Percentiles rank a stretch among this genome's conserved stretches.
These are phyloP conservation scores for Tetragonula carbonaria DNA, from an alignment of 2,888 invertebrate species.

Conservation along the genomic window DNA sequence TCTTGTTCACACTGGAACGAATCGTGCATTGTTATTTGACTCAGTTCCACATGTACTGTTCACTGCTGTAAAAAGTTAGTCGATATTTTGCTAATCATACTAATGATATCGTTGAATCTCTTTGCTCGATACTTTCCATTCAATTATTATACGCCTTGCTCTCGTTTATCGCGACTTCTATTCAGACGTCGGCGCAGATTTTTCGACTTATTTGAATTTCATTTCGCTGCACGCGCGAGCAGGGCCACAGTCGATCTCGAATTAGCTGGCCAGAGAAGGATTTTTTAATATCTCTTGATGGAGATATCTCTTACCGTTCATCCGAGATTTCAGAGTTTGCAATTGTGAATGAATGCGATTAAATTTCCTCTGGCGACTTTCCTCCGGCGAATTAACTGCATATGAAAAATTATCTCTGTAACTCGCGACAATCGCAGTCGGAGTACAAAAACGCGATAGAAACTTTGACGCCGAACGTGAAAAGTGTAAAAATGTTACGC, in stretches of 20 bases:
- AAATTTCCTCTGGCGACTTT: background rate
- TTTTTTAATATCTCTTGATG: background rate
- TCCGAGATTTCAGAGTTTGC: background rate
- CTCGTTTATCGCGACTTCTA: background rate
- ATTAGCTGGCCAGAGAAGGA: slow-evolving; percentile 3
- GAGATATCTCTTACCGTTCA: background rate
- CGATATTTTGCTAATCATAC: background rate
- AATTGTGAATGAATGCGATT: background rate
- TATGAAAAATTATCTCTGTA: slow-evolving; percentile 3
- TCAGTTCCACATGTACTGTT: too few relatives aligned
- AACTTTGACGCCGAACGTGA: too few relatives aligned
- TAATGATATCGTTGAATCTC: background rate
- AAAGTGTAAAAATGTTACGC: too few relatives aligned
- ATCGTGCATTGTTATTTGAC: too few relatives aligned
- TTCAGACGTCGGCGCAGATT: background rate
- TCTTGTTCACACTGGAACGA: too few relatives aligned
- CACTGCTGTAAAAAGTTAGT: too few relatives aligned
- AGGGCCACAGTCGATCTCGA: background rate
- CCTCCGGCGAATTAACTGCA: background rate
- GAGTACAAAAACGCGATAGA: background rate
- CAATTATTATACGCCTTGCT: slow-evolving; percentile 1
- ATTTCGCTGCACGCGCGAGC: background rate
- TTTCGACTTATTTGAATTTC: slow-evolving; percentile 7
- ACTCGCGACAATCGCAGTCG: background rate
- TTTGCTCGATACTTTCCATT: background rate